These are phyloP conservation scores for Sphaerophoria rueppellii DNA, from an alignment of 2,888 invertebrate species.

Conservation along the genomic window DNA sequence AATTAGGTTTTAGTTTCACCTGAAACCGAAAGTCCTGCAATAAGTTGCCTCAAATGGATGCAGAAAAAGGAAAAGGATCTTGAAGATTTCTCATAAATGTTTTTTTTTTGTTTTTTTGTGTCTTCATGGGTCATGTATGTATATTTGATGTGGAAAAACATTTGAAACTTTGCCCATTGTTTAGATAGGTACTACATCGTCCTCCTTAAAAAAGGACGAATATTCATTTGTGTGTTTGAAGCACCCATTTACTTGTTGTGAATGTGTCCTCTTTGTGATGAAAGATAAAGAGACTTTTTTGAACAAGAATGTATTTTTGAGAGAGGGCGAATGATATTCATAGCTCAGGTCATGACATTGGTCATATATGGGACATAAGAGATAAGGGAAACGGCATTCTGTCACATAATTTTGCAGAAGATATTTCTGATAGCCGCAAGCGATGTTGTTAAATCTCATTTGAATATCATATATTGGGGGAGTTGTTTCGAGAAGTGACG, in stretches of 20 bases:
- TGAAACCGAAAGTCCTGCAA: conserved; percentile 32
- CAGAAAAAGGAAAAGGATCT: background rate
- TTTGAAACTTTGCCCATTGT: conserved; percentile 29
- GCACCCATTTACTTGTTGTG: conserved; percentile 16
- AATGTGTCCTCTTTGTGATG: conserved; percentile 20
- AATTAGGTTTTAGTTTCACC: conserved; percentile 62
- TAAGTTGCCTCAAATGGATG: conserved; percentile 9
- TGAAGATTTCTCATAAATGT: conserved; percentile 26
- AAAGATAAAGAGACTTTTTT: conserved; percentile 13
- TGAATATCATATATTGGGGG: background rate
- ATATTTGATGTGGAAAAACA: conserved; percentile 4
- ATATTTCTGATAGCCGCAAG: conserved; percentile 4
- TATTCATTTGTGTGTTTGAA: conserved; percentile 14
- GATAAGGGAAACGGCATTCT: conserved; percentile 35
- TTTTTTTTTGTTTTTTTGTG: background rate
- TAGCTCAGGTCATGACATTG: conserved; percentile 57
- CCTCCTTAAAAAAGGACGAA: background rate
- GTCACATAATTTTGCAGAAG: conserved; percentile 39
- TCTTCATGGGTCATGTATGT: conserved; percentile 3
- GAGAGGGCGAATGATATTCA: conserved; percentile 20
- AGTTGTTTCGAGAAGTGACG: background rate
- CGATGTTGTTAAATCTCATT: background rate
- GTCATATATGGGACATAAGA: conserved; percentile 34
- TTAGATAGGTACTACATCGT: background rate
- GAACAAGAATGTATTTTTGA: background rate